Evolutionary conservation across 2,888 invertebrate genomes (phyloP), one percentile per base, ranked within the genome.

Genomic region (Xiphydria camelus): DNA sequence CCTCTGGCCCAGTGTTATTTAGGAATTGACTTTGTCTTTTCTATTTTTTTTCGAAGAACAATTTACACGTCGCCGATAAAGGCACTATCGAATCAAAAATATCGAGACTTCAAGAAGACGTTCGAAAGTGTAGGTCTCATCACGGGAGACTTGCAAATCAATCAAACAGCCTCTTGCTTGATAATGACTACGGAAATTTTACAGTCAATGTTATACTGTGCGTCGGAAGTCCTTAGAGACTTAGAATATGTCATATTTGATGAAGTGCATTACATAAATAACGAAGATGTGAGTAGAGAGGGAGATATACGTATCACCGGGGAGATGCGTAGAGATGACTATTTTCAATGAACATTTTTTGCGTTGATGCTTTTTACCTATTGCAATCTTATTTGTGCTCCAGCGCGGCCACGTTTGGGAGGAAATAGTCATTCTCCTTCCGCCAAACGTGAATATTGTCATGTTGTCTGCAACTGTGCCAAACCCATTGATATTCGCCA

Each of bases 111-210:
- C 75, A 94, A 92, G 73, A 84, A 85, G 43, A 87, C 85, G 41
- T 99, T 98, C 68, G 87, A 89, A 14, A 94, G 94, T 68, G 95
- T 97, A 3, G 96, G 97, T 1, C 79, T 97, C 1, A 83, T 97
- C 17, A 97, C 96, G 0, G 96, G 96, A 0, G 98, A 99, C 77
- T 83, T 97, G 29, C 97, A 98, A 77, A 90, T 99, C 42, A 93
- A 97, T 72, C 87, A 90, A 7, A 90, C 89, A 0, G 96, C 96
- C 0, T 84, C 92, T 0, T 99, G 98, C 71, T 83, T 99, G 0
- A 96, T 99, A 41, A 99, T 99, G 98, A 99, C 99, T 0, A 99
- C 99, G 0, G 99, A 99, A 80, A 99, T 99, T 65, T 78, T 99
- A 18, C 83, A 94, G 51, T 94, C 95, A 0, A 98, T 99, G 96